phyloP scores from a whole-genome alignment of 1,140 invertebrate genomes.

The Venturia canescens region DNA sequence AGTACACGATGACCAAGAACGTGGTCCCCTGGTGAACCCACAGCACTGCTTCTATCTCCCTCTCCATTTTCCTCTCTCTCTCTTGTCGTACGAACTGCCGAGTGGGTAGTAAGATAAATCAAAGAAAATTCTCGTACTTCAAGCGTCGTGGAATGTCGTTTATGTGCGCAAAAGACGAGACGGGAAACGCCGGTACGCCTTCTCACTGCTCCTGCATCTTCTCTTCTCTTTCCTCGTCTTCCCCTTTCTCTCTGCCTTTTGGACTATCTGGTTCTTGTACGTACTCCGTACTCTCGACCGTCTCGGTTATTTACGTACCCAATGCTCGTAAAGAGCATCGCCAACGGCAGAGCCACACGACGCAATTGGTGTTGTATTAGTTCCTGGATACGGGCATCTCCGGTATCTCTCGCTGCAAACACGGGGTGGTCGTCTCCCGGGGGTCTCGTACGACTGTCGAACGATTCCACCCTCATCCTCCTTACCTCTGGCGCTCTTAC shows the following conservation, averaged over 20 bases:
- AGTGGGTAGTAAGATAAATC: slow-evolving; percentile 47
- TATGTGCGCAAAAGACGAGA: slow-evolving; percentile 46
- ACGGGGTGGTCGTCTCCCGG: slow-evolving; percentile 43
- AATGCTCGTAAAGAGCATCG: slow-evolving; percentile 48
- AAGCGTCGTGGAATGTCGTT: slow-evolving; percentile 43
- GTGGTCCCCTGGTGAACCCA: neutral
- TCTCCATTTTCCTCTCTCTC: neutral
- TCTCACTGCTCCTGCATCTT: slow-evolving; percentile 28
- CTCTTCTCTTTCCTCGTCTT: neutral
- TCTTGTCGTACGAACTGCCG: slow-evolving; percentile 32
- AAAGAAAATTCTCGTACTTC: slow-evolving; percentile 48
- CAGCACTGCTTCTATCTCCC: neutral
- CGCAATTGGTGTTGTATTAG: slow-evolving; percentile 36
- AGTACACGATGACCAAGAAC: neutral
- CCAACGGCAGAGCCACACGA: slow-evolving; percentile 34
- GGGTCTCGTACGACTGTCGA: slow-evolving; percentile 43
- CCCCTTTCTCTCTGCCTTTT: neutral
- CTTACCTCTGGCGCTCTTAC: slow-evolving; percentile 7
- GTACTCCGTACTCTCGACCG: slow-evolving; percentile 21
- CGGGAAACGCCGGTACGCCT: slow-evolving; percentile 44
- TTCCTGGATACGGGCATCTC: slow-evolving; percentile 32
- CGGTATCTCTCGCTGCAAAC: slow-evolving; percentile 21
- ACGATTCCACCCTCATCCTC: slow-evolving; percentile 18
- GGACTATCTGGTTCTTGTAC: neutral
- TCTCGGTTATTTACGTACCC: slow-evolving; percentile 52